phyloP scores from a whole-genome alignment of 2,888 invertebrate species.

The Harpalus rubripes region DNA sequence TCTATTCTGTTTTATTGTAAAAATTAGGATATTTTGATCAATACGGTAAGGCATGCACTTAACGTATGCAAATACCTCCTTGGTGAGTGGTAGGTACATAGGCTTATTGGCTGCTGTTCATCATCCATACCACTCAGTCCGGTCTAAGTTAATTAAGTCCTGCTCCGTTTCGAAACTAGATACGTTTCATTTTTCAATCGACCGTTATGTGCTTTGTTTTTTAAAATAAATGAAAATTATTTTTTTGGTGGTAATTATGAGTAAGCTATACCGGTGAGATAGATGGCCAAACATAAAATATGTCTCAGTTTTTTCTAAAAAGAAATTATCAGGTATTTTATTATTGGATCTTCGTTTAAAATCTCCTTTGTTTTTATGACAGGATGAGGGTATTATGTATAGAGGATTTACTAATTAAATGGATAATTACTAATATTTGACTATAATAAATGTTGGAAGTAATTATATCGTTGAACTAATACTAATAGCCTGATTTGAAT shows the following conservation, averaged over 20 bases:
- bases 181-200: slow-evolving; percentile 62
- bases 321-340: slow-evolving; percentile 48
- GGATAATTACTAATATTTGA: slow-evolving; percentile 33
- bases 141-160: slow-evolving; percentile 51
- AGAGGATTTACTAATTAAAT: slow-evolving; percentile 47
- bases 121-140: slow-evolving; percentile 19
- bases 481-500: slow-evolving; percentile 37
- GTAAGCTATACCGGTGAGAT: slow-evolving; percentile 52
- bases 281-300: slow-evolving; percentile 58
- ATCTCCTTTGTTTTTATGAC: slow-evolving; percentile 42
- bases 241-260: slow-evolving; percentile 63
- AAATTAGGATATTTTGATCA: not conserved
- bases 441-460: slow-evolving; percentile 6
- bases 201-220: slow-evolving; percentile 48
- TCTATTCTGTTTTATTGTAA: not conserved
- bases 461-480: slow-evolving; percentile 35
- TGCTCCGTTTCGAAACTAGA: slow-evolving; percentile 59
- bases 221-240: slow-evolving; percentile 58
- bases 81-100: slow-evolving; percentile 17
- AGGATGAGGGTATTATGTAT: slow-evolving; percentile 18
- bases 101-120: slow-evolving; percentile 48
- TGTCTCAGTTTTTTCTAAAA: slow-evolving; percentile 52
- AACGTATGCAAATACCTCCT: not conserved
- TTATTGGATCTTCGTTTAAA: slow-evolving; percentile 49
- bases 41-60: not conserved